Evolutionary conservation across 2,888 invertebrate species (phyloP), one percentile per base, ranked within the genome.

Genomic region (Catocala fraxini): DNA sequence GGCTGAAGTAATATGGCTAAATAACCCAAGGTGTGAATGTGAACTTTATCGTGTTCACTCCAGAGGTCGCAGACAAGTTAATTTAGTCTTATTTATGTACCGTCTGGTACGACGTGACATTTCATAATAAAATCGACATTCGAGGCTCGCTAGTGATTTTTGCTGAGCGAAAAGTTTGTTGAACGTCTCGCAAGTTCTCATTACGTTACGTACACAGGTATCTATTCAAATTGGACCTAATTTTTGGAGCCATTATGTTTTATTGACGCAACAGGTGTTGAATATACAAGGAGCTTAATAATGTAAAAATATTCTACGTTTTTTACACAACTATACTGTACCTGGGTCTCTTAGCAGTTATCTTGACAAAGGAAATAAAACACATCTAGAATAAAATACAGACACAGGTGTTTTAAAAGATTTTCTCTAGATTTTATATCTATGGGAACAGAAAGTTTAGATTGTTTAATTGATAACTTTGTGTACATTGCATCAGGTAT

Each of bases 41-140:
- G 85, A 88, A 89, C 87, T 86, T 82, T 84, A 79, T 80, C 80
- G 81, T 78, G 81, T 82, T 79, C 75, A 77, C 82, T 83, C 67
- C 86, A 86, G 86, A 88, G 92, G 90, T 91, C 91, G 85, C 89
- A 93, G 92, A 93, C 92, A 85, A 90, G 91, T 90, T 91, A 92
- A 92, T 92, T 91, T 89, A 81, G 86, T 87, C 83, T 90, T 92
- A 92, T 93, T 93, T 93, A 91, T 92, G 89, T 89, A 89, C 88
- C 85, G 92, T 91, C 93, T 93, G 90, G 89, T 84, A 85, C 87
- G 82, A 86, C 79, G 88, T 91, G 92, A 92, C 91, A 92, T 92
- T 92, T 91, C 85, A 88, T 88, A 92, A 90, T 91, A 91, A 91
- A 90, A 91, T 77, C 82, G 81, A 82, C 79, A 79, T 84, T 87